Base-by-base conservation (phyloP, 2,113 vertebrate species). In the Phoenicopterus ruber region DNA sequence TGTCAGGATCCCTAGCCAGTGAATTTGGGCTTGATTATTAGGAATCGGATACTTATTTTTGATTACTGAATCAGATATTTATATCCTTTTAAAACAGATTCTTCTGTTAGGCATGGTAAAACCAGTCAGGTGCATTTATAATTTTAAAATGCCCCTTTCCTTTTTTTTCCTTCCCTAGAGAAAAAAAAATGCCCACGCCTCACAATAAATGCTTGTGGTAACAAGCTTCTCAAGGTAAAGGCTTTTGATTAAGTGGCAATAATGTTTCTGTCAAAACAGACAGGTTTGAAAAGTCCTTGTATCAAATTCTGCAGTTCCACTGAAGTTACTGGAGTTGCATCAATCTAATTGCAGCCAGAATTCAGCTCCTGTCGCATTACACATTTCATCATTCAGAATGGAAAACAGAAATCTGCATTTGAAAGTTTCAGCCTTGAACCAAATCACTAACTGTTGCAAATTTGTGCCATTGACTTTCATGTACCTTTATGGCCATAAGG, bases 391-490 rank as follows among this genome's bases (percentile, higher is more conserved):
- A 76, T 88, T 93, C 49, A 89, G 69, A 95, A 96, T 83, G n/a
- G 36, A 88, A 96, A 93, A 83, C 86, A 94, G 94, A 94, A 93
- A 94, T 65, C 47, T 78, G 11, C 52, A 86, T 94, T 92, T 81
- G 84, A 65, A 92, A 82, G 67, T 91, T 83, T 91, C 79, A 67
- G 26, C 44, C 59, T 74, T 82, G 42, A 92, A 86, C 19, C 4
- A 71, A 92, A 91, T 78, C 82, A 86, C 34, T 77, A 50, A 86
- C 82, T 93, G 83, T 67, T 92, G 80, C 57, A 96, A 90, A 91
- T 92, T 91, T 93, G 36, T 81, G 76, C 70, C 71, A 32, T 55
- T 92, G 84, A 66, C 74, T 94, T 93, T 87, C 67, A 95, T 92
- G 66, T 90, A 90, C 29, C 63, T 90, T 86, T 90, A 93, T 2